A percentile compares a stretch with the other conserved stretches of the same genome.
Conservation (phyloP, 2,888 invertebrate genomes). For the Drosophila silvestris region DNA sequence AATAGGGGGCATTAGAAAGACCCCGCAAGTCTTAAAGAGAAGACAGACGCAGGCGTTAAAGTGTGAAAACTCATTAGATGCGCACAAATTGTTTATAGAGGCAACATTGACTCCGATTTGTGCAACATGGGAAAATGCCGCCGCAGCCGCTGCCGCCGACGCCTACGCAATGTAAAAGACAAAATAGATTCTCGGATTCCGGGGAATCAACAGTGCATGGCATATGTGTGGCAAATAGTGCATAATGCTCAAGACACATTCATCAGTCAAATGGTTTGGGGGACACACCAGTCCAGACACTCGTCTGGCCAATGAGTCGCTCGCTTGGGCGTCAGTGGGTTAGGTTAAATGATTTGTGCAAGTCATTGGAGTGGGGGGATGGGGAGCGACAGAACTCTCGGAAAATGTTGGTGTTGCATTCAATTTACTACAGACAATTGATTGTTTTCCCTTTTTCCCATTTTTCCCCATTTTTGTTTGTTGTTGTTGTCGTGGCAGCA, state of each 20-base stretch:
- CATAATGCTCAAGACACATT: constrained; percentile 29
- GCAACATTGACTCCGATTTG: constrained; percentile 26
- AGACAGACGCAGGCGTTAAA: constrained; percentile 57
- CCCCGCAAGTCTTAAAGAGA: constrained; percentile 3
- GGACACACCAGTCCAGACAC: constrained; percentile 46
- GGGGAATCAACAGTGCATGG: constrained; percentile 16
- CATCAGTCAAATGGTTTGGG: constrained; percentile 50
- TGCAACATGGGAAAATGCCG: constrained; percentile 17
- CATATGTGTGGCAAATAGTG: constrained; percentile 22
- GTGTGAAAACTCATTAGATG: constrained; percentile 77
- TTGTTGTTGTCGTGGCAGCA: constrained; percentile 12
- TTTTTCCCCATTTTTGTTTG: constrained; percentile 2
- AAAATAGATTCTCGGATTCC: constrained; percentile 26
- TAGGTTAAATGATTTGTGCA: constrained; percentile 48
- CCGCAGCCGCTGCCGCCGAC: constrained; percentile 25
- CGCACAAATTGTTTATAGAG: constrained; percentile 71
- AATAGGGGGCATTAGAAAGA: constrained; percentile 27
- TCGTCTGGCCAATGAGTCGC: constrained; percentile 61
- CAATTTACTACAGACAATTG: constrained; percentile 72
- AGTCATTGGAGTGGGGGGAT: constrained; percentile 32
- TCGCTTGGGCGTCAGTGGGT: constrained; percentile 41
- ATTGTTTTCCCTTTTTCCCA: constrained; percentile 53
- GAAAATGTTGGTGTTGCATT: constrained; percentile 54
- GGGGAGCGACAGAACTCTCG: constrained; percentile 14
- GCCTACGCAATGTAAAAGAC: constrained; percentile 37